Conservation (phyloP, 1,140 invertebrate species). For the Penaeus vannamei region DNA sequence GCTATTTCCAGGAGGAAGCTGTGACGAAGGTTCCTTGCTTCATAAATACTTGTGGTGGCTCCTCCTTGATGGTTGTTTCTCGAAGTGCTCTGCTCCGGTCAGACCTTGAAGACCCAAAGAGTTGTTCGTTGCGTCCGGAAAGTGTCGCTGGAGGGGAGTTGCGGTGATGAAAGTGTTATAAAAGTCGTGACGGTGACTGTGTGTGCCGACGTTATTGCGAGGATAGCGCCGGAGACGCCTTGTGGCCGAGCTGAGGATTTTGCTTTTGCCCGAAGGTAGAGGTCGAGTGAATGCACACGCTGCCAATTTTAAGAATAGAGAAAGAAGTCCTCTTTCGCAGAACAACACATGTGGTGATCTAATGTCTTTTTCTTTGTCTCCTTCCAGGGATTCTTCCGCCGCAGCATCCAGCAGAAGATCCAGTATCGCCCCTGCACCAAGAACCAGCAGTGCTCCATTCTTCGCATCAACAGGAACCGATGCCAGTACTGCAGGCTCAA, state of each 20-base stretch:
- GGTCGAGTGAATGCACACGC: not conserved
- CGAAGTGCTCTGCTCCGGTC: conserved; percentile 9
- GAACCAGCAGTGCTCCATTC: conserved; percentile 97
- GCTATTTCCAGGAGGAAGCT: conserved; percentile 59
- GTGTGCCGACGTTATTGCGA: too few relatives aligned
- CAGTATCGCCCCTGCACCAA: conserved; percentile 98
- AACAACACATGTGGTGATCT: not conserved
- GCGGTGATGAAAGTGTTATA: too few relatives aligned
- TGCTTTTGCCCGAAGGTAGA: not conserved
- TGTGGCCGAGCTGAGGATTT: not conserved
- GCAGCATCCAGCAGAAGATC: conserved; percentile 97
- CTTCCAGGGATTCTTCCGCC: conserved; percentile 78
- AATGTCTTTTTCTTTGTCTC: conserved; percentile 66
- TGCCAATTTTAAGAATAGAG: not conserved
- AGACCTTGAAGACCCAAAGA: too few relatives aligned
- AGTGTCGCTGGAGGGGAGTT: too few relatives aligned
- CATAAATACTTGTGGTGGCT: conserved; percentile 6
- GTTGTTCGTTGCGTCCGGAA: too few relatives aligned
- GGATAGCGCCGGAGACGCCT: too few relatives aligned
- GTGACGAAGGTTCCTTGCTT: conserved; percentile 3
- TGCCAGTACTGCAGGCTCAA: conserved; percentile 98
- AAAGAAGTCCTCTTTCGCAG: not conserved
- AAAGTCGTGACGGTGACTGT: too few relatives aligned
- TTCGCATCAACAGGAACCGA: conserved; percentile 95
- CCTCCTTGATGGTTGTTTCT: not conserved